Conservation (phyloP, 1,140 invertebrate genomes). For the Dufourea novaeangliae region DNA sequence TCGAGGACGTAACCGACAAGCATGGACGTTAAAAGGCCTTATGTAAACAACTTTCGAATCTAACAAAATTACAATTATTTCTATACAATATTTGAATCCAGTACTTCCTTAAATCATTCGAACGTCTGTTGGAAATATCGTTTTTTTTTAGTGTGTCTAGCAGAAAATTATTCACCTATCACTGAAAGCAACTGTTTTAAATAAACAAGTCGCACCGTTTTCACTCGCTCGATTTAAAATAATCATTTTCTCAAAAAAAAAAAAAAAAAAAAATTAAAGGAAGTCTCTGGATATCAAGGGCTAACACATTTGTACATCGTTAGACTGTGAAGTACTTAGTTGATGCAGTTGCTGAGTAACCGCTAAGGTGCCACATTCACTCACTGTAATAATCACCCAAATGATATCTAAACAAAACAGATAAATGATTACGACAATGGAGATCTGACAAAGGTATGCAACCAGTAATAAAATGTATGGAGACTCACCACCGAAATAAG, state of each 20-base stretch:
- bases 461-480: not conserved
- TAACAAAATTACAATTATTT: constrained; percentile 49
- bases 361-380: constrained; percentile 85
- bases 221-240: constrained; percentile 29
- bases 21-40: constrained; percentile 57
- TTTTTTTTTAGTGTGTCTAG: not conserved
- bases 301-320: constrained; percentile 79
- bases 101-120: constrained; percentile 33
- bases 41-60: constrained; percentile 43
- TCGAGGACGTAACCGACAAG: constrained; percentile 44
- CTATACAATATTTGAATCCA: constrained; percentile 46
- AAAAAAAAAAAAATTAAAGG: constrained; percentile 35
- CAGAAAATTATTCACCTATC: constrained; percentile 30
- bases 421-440: no score
- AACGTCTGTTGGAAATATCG: constrained; percentile 19
- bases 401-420: constrained; percentile 83
- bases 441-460: not conserved
- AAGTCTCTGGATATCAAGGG: constrained; percentile 55
- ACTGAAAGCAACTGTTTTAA: constrained; percentile 14
- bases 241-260: constrained; percentile 16
- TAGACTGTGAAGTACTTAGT: constrained; percentile 80
- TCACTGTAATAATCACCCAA: constrained; percentile 87
- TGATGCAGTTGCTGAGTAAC: constrained; percentile 87
- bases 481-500: constrained; percentile 90
- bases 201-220: not conserved